Evolutionary conservation across 2,113 vertebrate genomes (phyloP).

Genomic region (Thryonomys swinderianus): DNA sequence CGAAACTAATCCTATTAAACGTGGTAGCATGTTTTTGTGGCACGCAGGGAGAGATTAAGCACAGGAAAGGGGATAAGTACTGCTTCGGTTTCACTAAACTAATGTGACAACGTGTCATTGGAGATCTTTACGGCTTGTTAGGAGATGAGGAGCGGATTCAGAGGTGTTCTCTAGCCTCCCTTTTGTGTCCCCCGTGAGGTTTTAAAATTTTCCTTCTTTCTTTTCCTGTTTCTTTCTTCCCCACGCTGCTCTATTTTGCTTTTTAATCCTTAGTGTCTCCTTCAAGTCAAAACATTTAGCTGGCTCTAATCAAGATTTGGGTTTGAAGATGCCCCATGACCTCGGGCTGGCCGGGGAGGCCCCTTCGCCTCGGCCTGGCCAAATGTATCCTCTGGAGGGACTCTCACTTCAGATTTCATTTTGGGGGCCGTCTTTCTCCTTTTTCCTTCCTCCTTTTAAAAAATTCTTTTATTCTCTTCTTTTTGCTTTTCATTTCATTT

Average conservation of each 20-base stretch:
- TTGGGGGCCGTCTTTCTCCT: no score
- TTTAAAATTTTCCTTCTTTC: constrained; percentile 73
- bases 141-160: constrained; percentile 89
- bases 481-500: not conserved
- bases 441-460: not conserved
- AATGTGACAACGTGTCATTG: constrained; percentile 92
- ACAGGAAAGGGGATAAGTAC: constrained; percentile 90
- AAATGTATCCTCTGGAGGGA: not conserved
- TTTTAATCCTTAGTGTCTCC: constrained; percentile 89
- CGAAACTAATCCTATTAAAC: constrained; percentile 91
- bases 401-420: not conserved
- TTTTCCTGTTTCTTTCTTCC: constrained; percentile 89
- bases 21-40: constrained; percentile 88
- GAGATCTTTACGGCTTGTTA: constrained; percentile 92
- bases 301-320: constrained; percentile 88
- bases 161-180: constrained; percentile 87
- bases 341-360: constrained; percentile 83
- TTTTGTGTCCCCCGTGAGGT: constrained; percentile 84
- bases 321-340: constrained; percentile 89
- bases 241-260: constrained; percentile 85
- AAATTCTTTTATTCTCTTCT: not conserved
- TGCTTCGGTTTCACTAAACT: constrained; percentile 92
- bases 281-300: constrained; percentile 91
- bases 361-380: constrained; percentile 76
- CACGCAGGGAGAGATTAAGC: constrained; percentile 88